Conservation (phyloP, 1,140 invertebrate species). For the Trypoxylus dichotomus region DNA sequence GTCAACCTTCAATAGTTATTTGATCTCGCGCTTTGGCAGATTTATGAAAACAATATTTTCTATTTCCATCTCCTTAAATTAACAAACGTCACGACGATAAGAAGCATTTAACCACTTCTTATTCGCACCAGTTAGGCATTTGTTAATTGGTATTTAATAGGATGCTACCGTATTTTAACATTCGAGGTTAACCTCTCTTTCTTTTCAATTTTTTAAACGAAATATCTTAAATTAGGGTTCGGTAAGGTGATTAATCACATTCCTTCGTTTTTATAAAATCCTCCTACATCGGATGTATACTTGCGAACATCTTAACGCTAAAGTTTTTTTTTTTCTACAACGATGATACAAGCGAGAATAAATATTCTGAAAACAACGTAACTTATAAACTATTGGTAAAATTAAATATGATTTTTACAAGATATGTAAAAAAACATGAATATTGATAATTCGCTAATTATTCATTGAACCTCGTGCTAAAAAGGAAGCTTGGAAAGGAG, state of each 20-base stretch:
- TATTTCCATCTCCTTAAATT: neutral
- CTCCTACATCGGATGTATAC: neutral
- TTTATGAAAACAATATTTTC: neutral
- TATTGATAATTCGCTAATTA: neutral
- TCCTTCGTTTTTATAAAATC: neutral
- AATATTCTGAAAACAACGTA: neutral
- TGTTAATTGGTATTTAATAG: neutral
- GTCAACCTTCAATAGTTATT: too few relatives aligned
- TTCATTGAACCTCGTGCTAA: neutral
- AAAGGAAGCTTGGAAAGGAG: neutral
- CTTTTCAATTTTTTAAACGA: neutral
- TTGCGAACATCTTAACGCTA: neutral
- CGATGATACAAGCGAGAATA: neutral
- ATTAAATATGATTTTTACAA: neutral
- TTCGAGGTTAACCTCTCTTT: constrained; percentile 7
- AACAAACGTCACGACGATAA: neutral
- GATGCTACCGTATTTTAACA: constrained; percentile 1
- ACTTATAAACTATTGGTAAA: neutral
- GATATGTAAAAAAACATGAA: neutral
- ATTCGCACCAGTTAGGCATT: neutral
- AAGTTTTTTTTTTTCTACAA: neutral
- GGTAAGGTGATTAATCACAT: constrained; percentile 5
- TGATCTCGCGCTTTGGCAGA: too few relatives aligned
- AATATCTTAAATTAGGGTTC: constrained; percentile 1
- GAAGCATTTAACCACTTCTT: neutral